phyloP scores from a whole-genome alignment of 2,888 invertebrate species.

The Boloria selene region DNA sequence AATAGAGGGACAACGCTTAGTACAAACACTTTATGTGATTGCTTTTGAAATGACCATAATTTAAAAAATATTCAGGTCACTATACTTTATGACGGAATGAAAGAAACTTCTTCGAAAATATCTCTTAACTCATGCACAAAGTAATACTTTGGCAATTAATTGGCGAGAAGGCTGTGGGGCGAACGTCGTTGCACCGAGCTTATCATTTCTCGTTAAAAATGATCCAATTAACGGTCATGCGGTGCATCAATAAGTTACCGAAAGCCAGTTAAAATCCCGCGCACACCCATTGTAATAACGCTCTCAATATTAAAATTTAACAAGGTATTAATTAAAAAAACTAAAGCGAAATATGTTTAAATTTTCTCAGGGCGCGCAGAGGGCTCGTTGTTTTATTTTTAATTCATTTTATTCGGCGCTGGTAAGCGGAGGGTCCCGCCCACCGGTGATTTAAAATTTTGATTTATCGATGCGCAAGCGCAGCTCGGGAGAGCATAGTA shows the following conservation, averaged over 20 bases:
- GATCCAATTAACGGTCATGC: conserved; percentile 74
- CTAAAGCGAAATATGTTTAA: conserved; percentile 81
- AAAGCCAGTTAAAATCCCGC: conserved; percentile 75
- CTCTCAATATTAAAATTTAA: conserved; percentile 82
- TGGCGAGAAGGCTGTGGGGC: conserved; percentile 54
- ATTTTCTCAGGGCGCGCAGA: conserved; percentile 78
- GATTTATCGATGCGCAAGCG: conserved; percentile 75
- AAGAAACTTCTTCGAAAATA: conserved; percentile 34
- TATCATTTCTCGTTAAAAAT: conserved; percentile 78
- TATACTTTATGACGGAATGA: conserved; percentile 3
- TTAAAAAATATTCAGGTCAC: conserved; percentile 18
- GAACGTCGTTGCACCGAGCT: conserved; percentile 55
- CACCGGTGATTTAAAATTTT: conserved; percentile 83
- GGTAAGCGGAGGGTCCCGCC: conserved; percentile 72
- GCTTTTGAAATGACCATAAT: conserved; percentile 18
- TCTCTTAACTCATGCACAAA: conserved; percentile 42
- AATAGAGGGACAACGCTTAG: conserved; percentile 22
- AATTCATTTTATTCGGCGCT: conserved; percentile 81
- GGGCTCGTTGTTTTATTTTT: conserved; percentile 79
- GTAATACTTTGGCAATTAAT: conserved; percentile 49
- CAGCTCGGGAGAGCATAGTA: conserved; percentile 60
- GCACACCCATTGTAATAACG: conserved; percentile 82
- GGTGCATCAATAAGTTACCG: conserved; percentile 76
- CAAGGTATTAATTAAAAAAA: conserved; percentile 83
- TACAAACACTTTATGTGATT: conserved; percentile 20